phyloP scores from a whole-genome alignment of 2,797 vertebrate species.

The Selene dorsalis region DNA sequence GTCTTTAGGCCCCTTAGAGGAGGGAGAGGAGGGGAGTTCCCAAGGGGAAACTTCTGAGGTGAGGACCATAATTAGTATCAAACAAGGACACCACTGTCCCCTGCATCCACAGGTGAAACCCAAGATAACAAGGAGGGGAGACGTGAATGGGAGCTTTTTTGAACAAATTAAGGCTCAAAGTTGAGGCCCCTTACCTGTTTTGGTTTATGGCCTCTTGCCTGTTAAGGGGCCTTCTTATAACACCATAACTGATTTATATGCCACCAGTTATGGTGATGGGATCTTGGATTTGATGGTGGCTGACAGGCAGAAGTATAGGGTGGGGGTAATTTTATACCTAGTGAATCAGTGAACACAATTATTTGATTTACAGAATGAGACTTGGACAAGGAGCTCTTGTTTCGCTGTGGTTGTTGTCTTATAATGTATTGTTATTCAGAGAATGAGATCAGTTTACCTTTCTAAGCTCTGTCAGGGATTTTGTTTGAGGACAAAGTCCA shows the following conservation, averaged over 20 bases:
- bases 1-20: conserved; percentile 56
- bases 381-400: conserved; percentile 77
- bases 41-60: conserved; percentile 77
- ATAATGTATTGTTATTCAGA: conserved; percentile 68
- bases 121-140: conserved; percentile 69
- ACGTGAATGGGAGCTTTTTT: conserved; percentile 66
- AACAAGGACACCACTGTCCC: conserved; percentile 83
- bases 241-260: conserved; percentile 53
- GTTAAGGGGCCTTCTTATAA: conserved; percentile 60
- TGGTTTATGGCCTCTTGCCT: conserved; percentile 63
- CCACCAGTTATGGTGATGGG: conserved; percentile 60
- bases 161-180: conserved; percentile 74
- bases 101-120: conserved; percentile 77
- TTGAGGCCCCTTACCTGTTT: conserved; percentile 65
- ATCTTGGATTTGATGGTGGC: conserved; percentile 49
- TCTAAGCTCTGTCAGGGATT: conserved; percentile 64
- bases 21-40: conserved; percentile 71
- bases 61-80: conserved; percentile 79
- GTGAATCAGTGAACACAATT: conserved; percentile 50
- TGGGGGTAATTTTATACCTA: conserved; percentile 65
- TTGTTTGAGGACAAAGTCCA: conserved; percentile 65
- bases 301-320: conserved; percentile 65
- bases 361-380: conserved; percentile 69
- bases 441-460: conserved; percentile 72
- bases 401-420: conserved; percentile 68